Conservation (phyloP, 2,113 vertebrate genomes). For the Myotis yumanensis region DNA sequence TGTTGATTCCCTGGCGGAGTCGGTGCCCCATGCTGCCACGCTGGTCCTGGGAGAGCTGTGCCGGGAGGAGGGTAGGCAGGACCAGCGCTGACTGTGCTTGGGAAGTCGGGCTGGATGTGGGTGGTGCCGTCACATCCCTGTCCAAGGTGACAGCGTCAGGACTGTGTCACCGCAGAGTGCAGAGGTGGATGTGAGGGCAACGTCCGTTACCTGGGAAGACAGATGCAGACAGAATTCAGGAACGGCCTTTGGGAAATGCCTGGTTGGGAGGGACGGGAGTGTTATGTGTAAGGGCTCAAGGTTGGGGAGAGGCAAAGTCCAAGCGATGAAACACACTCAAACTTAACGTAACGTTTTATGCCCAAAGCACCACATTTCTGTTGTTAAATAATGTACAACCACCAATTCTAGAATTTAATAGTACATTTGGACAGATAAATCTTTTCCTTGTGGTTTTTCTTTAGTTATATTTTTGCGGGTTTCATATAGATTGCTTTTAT, state of each 20-base stretch:
- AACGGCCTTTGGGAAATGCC: background rate
- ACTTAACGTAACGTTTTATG: background rate
- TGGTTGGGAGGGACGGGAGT: background rate
- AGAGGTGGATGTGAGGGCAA: background rate
- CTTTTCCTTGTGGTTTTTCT: conserved; percentile 67
- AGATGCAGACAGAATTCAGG: too few species aligned
- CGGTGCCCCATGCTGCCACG: too few species aligned
- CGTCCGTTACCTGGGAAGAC: background rate
- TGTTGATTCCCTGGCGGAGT: background rate
- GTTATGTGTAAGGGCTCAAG: too few species aligned
- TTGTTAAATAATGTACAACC: background rate
- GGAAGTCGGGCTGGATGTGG: background rate
- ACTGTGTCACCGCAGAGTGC: background rate
- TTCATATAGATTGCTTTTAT: conserved; percentile 81
- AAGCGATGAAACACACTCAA: background rate
- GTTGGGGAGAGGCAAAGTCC: background rate
- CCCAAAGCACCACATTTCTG: background rate
- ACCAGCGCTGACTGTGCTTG: too few species aligned
- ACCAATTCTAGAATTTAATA: conserved; percentile 48
- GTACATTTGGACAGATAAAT: conserved; percentile 41
- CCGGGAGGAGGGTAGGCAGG: too few species aligned
- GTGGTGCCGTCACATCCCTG: background rate
- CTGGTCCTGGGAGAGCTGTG: too few species aligned
- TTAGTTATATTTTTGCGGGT: conserved; percentile 65
- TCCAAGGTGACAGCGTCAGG: background rate